Evolutionary conservation across 2,888 invertebrate genomes (phyloP), one percentile per base, ranked within the genome.

Genomic region (Galerucella calmariensis): DNA sequence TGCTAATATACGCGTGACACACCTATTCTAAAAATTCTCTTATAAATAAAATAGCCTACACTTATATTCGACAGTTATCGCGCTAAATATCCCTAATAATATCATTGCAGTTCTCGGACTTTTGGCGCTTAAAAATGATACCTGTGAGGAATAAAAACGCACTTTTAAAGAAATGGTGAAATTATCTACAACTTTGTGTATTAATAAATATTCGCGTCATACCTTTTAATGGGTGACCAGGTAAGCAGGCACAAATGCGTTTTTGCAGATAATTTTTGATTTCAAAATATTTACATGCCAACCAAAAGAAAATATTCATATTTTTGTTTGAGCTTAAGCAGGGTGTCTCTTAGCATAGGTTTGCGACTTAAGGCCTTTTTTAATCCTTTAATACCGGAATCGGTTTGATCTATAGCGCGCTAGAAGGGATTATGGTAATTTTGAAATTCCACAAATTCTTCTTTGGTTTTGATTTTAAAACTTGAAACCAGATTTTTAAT

Each of bases 21-120:
- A 77, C 77, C 79, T 80, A 73, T 77, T 76, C 77, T 69, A 67
- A 78, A 79, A 77, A 80, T 75, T 67, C 35, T 69, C 75, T 79
- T 65, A 65, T 46, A 65, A 46, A 65, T 41, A 56, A 56, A 16
- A 56, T 56, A 56, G 56, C 56, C 56, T 56, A 8, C 56, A 16
- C 56, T 56, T 56, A 20, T 56, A 56, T 20, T 56, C 56, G 56
- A 20, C 20, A 56, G 56, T 56, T 56, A 48, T 48, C 48, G 48
- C 48, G 48, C 9, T 20, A 0, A 20, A 56, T 56, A 56, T 56
- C 20, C 16, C 16, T 16, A 5, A 56, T 5, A 56, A 56, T 56
- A 56, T 56, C 20, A 10, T 56, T 20, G 10, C 2, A 20, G 6
- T 3, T n/a, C 9, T 20, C 56, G 56, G 56, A 9, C 9, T 56